Evolutionary conservation across 2,888 invertebrate genomes (phyloP).

Genomic region (Seira ritae): DNA sequence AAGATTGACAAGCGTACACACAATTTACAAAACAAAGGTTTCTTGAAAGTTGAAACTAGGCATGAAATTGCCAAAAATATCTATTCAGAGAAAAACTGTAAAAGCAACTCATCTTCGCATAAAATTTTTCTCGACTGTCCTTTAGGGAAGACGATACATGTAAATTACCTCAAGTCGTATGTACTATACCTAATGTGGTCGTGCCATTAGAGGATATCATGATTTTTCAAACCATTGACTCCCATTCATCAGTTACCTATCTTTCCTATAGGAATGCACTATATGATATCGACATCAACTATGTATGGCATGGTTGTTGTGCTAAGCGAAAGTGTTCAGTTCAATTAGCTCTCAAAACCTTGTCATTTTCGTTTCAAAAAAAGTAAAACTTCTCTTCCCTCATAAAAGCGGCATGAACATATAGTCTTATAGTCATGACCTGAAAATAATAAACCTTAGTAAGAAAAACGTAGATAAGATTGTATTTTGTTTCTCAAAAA

Average conservation of each 20-base stretch:
- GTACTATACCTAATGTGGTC: neutral
- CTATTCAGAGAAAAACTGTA: constrained; percentile 27
- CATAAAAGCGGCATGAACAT: too few species aligned
- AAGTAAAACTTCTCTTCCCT: constrained; percentile 41
- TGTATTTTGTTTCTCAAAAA: constrained; percentile 16
- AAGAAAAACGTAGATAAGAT: constrained; percentile 27
- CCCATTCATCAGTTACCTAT: neutral
- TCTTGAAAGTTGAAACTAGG: constrained; percentile 7
- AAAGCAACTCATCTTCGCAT: constrained; percentile 39
- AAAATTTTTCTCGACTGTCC: neutral
- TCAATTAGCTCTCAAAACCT: constrained; percentile 42
- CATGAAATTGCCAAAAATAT: constrained; percentile 46
- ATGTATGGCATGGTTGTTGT: constrained; percentile 15
- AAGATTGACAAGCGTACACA: neutral
- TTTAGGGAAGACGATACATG: constrained; percentile 8
- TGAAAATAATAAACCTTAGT: constrained; percentile 39
- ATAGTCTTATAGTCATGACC: constrained; percentile 46
- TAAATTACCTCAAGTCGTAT: neutral
- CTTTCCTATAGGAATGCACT: neutral
- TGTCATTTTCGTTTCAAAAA: constrained; percentile 44
- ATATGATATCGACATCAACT: constrained; percentile 15
- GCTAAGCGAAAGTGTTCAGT: constrained; percentile 53
- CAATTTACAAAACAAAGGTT: neutral
- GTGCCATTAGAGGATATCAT: neutral
- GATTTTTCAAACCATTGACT: neutral